These are phyloP conservation scores for Acanthurus leucopareius DNA, from an alignment of 2,797 vertebrate species.

Conservation along the genomic window DNA sequence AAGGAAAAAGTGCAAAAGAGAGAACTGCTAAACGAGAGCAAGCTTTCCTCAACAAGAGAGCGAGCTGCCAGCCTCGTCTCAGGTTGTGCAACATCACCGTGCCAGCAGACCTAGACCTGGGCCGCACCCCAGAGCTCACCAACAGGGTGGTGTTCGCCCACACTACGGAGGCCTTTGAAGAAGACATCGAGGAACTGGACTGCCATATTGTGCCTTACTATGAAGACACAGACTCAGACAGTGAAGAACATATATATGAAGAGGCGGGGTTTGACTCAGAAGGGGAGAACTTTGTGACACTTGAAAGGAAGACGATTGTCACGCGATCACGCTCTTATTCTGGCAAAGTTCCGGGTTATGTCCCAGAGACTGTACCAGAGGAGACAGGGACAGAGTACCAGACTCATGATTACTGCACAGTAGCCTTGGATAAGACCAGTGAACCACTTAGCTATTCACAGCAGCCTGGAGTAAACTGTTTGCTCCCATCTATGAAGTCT, in stretches of 20 bases:
- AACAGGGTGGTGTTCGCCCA: slow-evolving; percentile 88
- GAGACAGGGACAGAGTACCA: slow-evolving; percentile 91
- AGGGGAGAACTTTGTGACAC: slow-evolving; percentile 86
- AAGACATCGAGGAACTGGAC: slow-evolving; percentile 89
- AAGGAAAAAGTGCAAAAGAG: slow-evolving; percentile 79
- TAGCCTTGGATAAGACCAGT: slow-evolving; percentile 80
- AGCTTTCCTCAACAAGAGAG: slow-evolving; percentile 73
- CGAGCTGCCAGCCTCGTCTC: slow-evolving; percentile 87
- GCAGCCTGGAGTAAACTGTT: slow-evolving; percentile 73
- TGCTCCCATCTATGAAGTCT: slow-evolving; percentile 87
- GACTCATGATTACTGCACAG: slow-evolving; percentile 82
- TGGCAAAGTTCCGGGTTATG: slow-evolving; percentile 92
- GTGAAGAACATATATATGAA: slow-evolving; percentile 88
- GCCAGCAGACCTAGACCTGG: slow-evolving; percentile 82
- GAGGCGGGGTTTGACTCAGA: slow-evolving; percentile 88
- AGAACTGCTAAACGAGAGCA: slow-evolving; percentile 81
- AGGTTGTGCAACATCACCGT: slow-evolving; percentile 88
- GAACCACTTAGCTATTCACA: slow-evolving; percentile 80
- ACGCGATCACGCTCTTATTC: slow-evolving; percentile 94
- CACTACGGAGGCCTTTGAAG: slow-evolving; percentile 88
- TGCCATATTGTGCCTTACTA: slow-evolving; percentile 89
- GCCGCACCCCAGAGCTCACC: slow-evolving; percentile 85
- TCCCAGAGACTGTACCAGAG: slow-evolving; percentile 97
- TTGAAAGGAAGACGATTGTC: slow-evolving; percentile 89
- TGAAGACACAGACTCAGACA: slow-evolving; percentile 86